Conservation (phyloP, 2,797 vertebrate genomes). For the Premnoplex brunnescens region DNA sequence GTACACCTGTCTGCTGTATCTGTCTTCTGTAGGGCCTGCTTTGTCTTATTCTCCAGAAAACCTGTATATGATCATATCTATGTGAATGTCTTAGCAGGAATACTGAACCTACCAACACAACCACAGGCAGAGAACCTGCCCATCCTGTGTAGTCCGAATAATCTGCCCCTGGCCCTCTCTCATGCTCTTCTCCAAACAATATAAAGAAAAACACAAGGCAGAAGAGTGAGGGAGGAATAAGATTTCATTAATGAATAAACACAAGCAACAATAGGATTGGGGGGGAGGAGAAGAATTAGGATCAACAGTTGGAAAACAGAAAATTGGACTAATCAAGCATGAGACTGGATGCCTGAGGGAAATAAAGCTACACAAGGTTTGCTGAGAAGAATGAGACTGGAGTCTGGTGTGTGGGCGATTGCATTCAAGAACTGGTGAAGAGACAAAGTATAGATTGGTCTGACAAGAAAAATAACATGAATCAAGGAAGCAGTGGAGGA, state of each 20-base stretch:
- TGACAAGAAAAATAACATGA: background rate
- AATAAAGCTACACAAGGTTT: background rate
- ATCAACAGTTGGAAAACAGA: background rate
- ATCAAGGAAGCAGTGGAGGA: background rate
- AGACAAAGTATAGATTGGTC: background rate
- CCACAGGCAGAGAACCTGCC: background rate
- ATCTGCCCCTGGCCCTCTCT: background rate
- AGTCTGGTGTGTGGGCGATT: background rate
- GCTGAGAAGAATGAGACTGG: background rate
- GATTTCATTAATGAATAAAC: background rate
- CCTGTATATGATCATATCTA: background rate
- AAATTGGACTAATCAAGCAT: background rate
- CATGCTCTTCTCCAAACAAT: background rate
- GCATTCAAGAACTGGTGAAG: background rate
- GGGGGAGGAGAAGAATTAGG: background rate
- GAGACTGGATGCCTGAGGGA: background rate
- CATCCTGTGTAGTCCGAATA: background rate
- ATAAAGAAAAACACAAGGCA: background rate
- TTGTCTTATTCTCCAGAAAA: background rate
- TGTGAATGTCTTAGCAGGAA: background rate
- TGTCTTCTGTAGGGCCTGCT: background rate
- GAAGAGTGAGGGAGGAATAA: background rate
- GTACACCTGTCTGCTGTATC: background rate
- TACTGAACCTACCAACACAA: background rate
- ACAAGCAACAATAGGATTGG: background rate